These are phyloP conservation scores for Neodon shergylaensis DNA, from an alignment of 2,113 vertebrate species.

Conservation along the genomic window DNA sequence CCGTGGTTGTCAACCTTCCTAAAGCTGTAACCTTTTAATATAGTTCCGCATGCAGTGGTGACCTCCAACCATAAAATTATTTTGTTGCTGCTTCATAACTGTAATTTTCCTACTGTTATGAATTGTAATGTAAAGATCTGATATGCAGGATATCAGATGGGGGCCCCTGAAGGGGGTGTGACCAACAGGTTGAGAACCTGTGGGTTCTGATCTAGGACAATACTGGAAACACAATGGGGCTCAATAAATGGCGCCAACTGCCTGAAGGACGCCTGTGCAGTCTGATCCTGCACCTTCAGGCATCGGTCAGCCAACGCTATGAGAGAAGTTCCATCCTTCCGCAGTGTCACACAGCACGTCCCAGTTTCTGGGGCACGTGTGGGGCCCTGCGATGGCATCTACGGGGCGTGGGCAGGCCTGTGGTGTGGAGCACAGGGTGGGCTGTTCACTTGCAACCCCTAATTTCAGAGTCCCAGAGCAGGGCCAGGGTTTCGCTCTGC, in stretches of 20 bases:
- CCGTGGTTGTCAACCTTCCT: not conserved
- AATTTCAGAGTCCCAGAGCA: slow-evolving; percentile 53
- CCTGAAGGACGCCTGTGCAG: not conserved
- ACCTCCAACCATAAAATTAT: not conserved
- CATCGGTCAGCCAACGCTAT: rapidly evolving
- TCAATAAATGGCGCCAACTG: not conserved
- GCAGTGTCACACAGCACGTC: not conserved
- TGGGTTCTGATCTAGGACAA: not conserved
- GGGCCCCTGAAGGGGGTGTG: not conserved
- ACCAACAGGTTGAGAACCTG: not conserved
- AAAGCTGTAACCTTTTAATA: not conserved
- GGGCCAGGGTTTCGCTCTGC: not conserved
- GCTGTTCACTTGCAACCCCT: not conserved
- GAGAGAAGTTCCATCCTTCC: rapidly evolving
- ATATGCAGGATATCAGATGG: not conserved
- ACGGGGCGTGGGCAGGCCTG: not conserved
- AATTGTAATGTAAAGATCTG: not conserved
- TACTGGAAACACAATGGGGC: not conserved
- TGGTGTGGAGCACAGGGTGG: not conserved
- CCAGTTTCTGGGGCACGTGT: not conserved
- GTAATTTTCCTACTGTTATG: not conserved
- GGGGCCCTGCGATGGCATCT: not conserved
- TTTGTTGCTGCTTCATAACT: not conserved
- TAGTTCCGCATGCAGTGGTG: not conserved
- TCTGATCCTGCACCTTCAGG: no score